Percentiles rank a stretch among this genome's conserved stretches.
Conservation (phyloP, 2,113 vertebrate genomes). For the Phainopepla nitens region DNA sequence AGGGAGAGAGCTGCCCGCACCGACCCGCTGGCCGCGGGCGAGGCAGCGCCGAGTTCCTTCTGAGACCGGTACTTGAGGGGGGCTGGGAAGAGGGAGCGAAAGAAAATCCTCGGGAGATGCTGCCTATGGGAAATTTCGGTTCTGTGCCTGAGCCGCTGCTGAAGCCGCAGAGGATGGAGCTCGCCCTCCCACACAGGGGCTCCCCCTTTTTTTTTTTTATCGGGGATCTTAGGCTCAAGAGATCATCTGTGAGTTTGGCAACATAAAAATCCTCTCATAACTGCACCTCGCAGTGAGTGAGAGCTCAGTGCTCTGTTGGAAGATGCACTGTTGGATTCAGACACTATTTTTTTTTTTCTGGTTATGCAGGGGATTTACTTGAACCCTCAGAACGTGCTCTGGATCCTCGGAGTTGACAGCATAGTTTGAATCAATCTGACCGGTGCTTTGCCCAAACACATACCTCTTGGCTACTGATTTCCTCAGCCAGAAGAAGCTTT, state of each 20-base stretch:
- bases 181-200: neutral
- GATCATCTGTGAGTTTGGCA: neutral
- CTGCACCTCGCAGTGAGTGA: neutral
- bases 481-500: neutral
- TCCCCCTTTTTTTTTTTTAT: neutral
- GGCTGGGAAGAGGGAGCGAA: neutral
- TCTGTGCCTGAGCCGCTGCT: neutral
- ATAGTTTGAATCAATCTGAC: neutral
- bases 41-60: neutral
- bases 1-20: neutral
- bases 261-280: neutral
- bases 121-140: neutral
- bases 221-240: neutral
- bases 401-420: neutral
- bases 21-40: neutral
- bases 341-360: neutral
- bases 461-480: neutral
- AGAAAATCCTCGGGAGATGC: neutral
- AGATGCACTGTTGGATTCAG: neutral
- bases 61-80: neutral
- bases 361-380: neutral
- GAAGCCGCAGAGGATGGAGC: neutral
- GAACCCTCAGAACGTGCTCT: neutral
- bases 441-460: neutral
- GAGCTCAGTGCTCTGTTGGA: neutral